Percentiles rank a stretch among this genome's conserved stretches.
phyloP scores from a whole-genome alignment of 2,113 vertebrate genomes.

The Apeltes quadracus region DNA sequence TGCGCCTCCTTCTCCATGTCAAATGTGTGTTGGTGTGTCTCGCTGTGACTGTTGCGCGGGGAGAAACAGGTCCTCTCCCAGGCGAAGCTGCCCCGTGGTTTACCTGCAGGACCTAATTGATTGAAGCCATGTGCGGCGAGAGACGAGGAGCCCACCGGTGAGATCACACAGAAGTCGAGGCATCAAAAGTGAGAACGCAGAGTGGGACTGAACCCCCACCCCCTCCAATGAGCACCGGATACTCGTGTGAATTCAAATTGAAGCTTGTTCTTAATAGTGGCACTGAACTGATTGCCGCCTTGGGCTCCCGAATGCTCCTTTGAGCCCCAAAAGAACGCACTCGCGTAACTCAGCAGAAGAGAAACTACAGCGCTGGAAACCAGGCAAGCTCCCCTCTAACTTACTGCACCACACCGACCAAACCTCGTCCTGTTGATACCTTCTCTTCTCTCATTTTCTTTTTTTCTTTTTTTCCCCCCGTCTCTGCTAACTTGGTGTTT shows the following conservation, averaged over 20 bases:
- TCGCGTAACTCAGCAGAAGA: constrained; percentile 35
- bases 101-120: constrained; percentile 36
- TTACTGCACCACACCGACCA: constrained; percentile 37
- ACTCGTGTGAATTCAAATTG: constrained; percentile 49
- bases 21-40: constrained; percentile 43
- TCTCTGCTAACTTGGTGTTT: constrained; percentile 54
- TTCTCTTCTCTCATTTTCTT: constrained; percentile 57
- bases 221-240: constrained; percentile 11
- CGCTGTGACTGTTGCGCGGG: constrained; percentile 28
- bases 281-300: constrained; percentile 48
- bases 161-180: constrained; percentile 43
- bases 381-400: constrained; percentile 32
- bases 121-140: constrained; percentile 13
- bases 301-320: constrained; percentile 22
- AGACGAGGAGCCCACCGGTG: constrained; percentile 6
- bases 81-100: constrained; percentile 35
- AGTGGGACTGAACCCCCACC: constrained; percentile 33
- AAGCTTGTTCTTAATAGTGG: constrained; percentile 40
- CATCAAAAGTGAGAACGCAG: constrained; percentile 30
- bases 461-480: constrained; percentile 30
- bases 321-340: constrained; percentile 16
- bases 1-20: constrained; percentile 37
- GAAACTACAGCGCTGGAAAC: constrained; percentile 37
- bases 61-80: constrained; percentile 38
- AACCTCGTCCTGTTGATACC: constrained; percentile 52